These are phyloP conservation scores for Clupea harengus DNA, from an alignment of 2,113 vertebrate genomes.

Conservation along the genomic window DNA sequence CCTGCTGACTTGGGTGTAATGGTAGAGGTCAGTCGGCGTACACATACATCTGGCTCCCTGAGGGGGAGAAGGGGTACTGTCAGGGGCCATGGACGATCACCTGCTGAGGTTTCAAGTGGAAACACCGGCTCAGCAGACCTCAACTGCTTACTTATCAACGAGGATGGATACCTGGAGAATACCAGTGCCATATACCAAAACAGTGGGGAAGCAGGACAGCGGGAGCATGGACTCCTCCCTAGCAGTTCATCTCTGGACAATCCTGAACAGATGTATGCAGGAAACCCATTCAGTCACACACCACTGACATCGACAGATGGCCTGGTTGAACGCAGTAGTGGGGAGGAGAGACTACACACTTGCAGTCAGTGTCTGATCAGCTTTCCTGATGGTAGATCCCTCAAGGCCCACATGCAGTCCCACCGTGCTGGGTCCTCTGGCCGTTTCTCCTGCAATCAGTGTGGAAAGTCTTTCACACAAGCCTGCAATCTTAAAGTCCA, in stretches of 20 bases:
- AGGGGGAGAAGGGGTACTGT: conserved; percentile 39
- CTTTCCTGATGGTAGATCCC: conserved; percentile 57
- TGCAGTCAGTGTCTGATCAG: conserved; percentile 58
- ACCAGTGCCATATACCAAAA: conserved; percentile 53
- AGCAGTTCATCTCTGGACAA: conserved; percentile 38
- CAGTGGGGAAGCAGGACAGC: conserved; percentile 45
- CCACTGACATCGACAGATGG: conserved; percentile 48
- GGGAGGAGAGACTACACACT: conserved; percentile 49
- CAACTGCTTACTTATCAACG: conserved; percentile 72
- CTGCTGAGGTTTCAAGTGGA: conserved; percentile 39
- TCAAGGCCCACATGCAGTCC: conserved; percentile 60
- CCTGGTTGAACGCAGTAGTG: conserved; percentile 47
- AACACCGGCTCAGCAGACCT: conserved; percentile 54
- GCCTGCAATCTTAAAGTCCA: conserved; percentile 73
- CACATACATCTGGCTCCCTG: conserved; percentile 39
- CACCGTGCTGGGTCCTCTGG: conserved; percentile 53
- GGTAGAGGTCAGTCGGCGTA: conserved; percentile 49
- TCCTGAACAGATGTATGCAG: conserved; percentile 48
- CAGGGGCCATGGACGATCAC: not conserved
- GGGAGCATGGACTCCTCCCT: conserved; percentile 44
- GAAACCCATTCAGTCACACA: conserved; percentile 44
- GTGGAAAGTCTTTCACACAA: conserved; percentile 71
- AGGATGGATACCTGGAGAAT: conserved; percentile 72
- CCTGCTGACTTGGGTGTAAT: conserved; percentile 50
- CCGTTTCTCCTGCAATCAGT: conserved; percentile 64